phyloP scores from a whole-genome alignment of 2,888 invertebrate species.

The Metallyticus violacea region DNA sequence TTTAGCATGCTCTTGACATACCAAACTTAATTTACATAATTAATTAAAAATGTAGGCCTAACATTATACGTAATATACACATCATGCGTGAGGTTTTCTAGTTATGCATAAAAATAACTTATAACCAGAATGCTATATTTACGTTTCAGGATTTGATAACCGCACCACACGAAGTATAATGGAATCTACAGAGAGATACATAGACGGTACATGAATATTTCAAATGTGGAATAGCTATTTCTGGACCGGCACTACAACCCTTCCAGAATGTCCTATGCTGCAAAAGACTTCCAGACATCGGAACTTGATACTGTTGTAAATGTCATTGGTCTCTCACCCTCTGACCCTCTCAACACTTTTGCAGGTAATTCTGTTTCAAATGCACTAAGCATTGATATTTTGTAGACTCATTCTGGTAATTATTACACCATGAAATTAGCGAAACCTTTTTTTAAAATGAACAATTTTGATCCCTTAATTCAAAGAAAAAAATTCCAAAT shows the following conservation, averaged over 20 bases:
- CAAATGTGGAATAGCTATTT: constrained; percentile 13
- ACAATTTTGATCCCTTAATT: too few relatives aligned
- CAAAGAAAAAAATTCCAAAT: too few relatives aligned
- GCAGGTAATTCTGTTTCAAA: constrained; percentile 37
- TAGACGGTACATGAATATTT: not conserved
- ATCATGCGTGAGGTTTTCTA: too few relatives aligned
- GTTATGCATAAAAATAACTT: not conserved
- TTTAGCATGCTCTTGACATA: too few relatives aligned
- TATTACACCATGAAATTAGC: too few relatives aligned
- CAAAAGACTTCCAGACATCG: constrained; percentile 46
- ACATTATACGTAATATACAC: too few relatives aligned
- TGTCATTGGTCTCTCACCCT: constrained; percentile 65
- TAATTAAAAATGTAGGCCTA: too few relatives aligned
- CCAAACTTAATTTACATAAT: too few relatives aligned
- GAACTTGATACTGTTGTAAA: constrained; percentile 67
- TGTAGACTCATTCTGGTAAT: too few relatives aligned
- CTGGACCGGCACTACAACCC: constrained; percentile 15
- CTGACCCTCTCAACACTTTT: constrained; percentile 50
- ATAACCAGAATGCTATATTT: not conserved
- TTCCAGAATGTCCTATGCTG: constrained; percentile 45
- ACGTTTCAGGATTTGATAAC: not conserved
- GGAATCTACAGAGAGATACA: constrained; percentile 13
- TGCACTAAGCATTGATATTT: too few relatives aligned
- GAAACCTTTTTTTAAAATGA: too few relatives aligned
- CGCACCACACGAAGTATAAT: not conserved